Base-by-base conservation (phyloP, 1,140 invertebrate genomes). In the Cyclargus thomasi region DNA sequence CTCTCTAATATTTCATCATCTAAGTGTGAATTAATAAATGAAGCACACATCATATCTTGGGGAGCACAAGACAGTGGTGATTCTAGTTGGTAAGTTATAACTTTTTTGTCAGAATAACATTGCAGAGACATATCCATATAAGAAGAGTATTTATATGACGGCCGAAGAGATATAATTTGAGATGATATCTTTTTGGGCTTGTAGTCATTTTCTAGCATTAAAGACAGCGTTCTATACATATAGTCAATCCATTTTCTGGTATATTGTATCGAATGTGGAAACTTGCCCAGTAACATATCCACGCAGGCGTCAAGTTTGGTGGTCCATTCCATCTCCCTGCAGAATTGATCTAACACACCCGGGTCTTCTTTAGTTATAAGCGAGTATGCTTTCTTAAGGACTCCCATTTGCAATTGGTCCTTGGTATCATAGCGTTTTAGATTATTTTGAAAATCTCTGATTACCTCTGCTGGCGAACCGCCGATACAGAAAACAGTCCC, bases 401-500 rank as follows among this genome's bases (percentile, higher is more conserved):
- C 68, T 0, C 72, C 78, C 6, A 75, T 53, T 62, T 83, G 76
- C n/a, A 86, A 64, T 2, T 64, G 66, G 22, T 80, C 74, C 0
- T 82, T 74, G 0, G 73, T 77, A 8, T 79, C 67, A 2, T 67
- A 75, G 7, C 73, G 53, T 0, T 65, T 35, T 0, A 88, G 63
- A 18, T 80, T 70, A 4, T 78, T 67, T 53, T 75, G 68, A 6
- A 88, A 65, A 2, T 63, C 18, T 2, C 20, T 47, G 23, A 70
- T 67, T 35, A 85, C 69, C 22, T 82, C 76, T 1, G 77, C 67
- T 0, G 83, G 85, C 8, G 74, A 39, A 14, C 69, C 69, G 0
- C 83, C 85, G 7, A 88, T 39, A 20, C 80, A 86, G 64, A 76
- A 88, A 0, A 88, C 71, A 5, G 79, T 82, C 10, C 83, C 85